Evolutionary conservation across 1,140 invertebrate genomes (phyloP), one percentile per base, ranked within the genome.

Genomic region (Micrasema minimum): DNA sequence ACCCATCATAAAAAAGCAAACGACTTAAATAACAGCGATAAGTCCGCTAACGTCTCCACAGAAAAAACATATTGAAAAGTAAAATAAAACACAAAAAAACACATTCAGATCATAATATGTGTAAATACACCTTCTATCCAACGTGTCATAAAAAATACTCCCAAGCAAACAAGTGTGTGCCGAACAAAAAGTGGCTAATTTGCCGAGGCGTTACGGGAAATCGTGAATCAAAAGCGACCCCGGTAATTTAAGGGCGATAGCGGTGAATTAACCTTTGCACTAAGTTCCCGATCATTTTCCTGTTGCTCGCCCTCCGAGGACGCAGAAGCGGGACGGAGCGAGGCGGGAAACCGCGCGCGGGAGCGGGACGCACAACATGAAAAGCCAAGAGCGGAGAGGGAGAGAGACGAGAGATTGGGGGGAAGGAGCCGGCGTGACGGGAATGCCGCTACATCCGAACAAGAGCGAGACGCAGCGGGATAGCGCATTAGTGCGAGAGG

Each of bases 201-300:
- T 59, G 16, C 10, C 55, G 35, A 38, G 55, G 55, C 35, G 16
- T 38, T 59, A 22, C 35, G 35, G 55, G 16, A 59, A 38, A 38
- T 38, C 35, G 55, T 59, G 38, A 59, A 41, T 38, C 37, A 38
- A 59, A 59, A 18, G 55, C 35, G 35, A 22, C 12, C 50, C 37
- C 55, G 55, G 35, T 41, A 59, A 51, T 51, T 41, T 41, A 41
- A 41, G 38, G 11, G n/a, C 35, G 55, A 41, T 41, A 20, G 37
- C 55, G 16, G 14, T 20, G 55, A 59, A 59, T 59, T 59, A 59
- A 59, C 55, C 55, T 59, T 59, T 38, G 55, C 35, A 59, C 37
- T 22, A 38, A 41, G 55, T 59, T 14, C 55, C 55, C 18, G 11
- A n/a, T 41, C 14, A 41, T 41, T 59, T 38, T 59, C 55, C 37